Base-by-base conservation (phyloP, 1,140 invertebrate genomes). In the Orius insidiosus region DNA sequence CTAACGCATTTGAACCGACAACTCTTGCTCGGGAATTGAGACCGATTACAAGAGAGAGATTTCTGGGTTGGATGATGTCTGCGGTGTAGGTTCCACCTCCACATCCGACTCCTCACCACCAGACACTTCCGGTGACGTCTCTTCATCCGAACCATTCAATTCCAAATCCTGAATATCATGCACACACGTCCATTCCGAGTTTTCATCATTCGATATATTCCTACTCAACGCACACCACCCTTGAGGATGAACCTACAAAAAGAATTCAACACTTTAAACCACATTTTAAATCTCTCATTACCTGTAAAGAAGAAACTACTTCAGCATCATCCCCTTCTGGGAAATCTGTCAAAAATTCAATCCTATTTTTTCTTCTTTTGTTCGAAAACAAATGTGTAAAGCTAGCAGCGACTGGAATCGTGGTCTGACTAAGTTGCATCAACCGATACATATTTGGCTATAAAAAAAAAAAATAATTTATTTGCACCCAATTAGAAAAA, bases 111-210 rank as follows among this genome's bases (percentile, higher is more conserved):
- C 48, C 9, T 50, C 48, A 5, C 24, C 47, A 36, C 18, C 39
- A 16, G 31, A 36, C 1, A n/a, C 15, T 15, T 46, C 48, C 13
- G 48, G 48, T 7, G 43, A 33, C 15, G 46, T 15, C 6, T 57
- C 50, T 37, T 44, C 33, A 16, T 45, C 19, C 10, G 34, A 33
- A 34, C 13, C 0, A 10, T 40, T 18, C 10, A 39, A 9, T 31
- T 70, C 66, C n/a, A 64, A 58, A 33, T 76, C 71, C 63, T 89
- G 85, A 46, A 95, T 89, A 59, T 93, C 87, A 63, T 94, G 89
- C 15, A 94, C 75, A 60, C 85, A 89, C 2, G 85, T 90, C 85
- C 85, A 93, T 79, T 93, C 87, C 37, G 84, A 80, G 54, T 73
- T 75, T 58, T 92, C 85, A 57, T 85, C 77, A 50, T 74, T 74